A percentile compares a stretch with the other conserved stretches of the same genome.
phyloP scores from a whole-genome alignment of 1,140 invertebrate genomes.

The Panulirus ornatus region DNA sequence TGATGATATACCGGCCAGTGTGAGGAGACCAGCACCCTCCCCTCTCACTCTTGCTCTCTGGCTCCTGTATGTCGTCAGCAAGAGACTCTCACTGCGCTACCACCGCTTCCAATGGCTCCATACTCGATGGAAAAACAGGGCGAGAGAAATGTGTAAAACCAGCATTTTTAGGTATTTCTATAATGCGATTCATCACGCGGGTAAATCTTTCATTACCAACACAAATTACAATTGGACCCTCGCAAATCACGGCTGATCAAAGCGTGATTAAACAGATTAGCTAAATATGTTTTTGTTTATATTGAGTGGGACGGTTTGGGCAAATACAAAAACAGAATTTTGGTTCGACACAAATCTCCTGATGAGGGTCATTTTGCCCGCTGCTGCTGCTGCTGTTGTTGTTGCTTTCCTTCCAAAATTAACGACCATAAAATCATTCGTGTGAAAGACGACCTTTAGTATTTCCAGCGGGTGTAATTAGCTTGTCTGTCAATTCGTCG shows the following conservation, averaged over 20 bases:
- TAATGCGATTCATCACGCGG: constrained; percentile 65
- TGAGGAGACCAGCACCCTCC: too few species aligned
- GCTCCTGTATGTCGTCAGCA: too few species aligned
- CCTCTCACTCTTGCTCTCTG: too few species aligned
- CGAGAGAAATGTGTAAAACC: constrained; percentile 35
- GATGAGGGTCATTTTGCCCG: constrained; percentile 54
- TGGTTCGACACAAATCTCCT: constrained; percentile 49
- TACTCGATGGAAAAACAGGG: constrained; percentile 17
- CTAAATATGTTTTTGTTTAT: constrained; percentile 71
- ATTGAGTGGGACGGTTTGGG: constrained; percentile 53
- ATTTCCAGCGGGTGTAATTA: constrained; percentile 38
- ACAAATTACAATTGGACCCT: constrained; percentile 67
- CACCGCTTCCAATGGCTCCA: too few species aligned
- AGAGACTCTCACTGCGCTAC: too few species aligned
- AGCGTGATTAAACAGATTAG: constrained; percentile 63
- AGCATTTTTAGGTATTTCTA: constrained; percentile 53
- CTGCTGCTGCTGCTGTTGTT: constrained; percentile 23
- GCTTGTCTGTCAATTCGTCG: constrained; percentile 32
- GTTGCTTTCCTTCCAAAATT: constrained; percentile 4
- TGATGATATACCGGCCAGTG: too few species aligned
- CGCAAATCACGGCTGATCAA: constrained; percentile 65
- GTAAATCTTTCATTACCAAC: constrained; percentile 68
- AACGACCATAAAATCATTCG: constrained; percentile 41
- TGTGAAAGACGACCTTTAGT: constrained; percentile 9
- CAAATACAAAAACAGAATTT: constrained; percentile 53